Conservation (phyloP, 2,888 invertebrate genomes). For the Acrocera orbiculus region DNA sequence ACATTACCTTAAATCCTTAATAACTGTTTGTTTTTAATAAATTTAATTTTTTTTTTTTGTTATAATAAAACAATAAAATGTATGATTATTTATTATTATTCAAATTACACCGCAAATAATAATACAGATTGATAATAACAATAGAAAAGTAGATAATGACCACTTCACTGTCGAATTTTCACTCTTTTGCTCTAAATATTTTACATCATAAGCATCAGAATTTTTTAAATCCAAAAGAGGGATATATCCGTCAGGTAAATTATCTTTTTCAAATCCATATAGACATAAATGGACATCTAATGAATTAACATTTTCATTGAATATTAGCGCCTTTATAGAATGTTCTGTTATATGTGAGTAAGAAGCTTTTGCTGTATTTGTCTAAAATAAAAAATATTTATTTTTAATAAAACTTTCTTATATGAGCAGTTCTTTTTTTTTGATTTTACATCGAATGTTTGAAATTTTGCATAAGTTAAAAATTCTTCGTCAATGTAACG, state of each 20-base stretch:
- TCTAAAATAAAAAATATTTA: slow-evolving; percentile 7
- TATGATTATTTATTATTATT: too few species aligned
- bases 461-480: slow-evolving; percentile 22
- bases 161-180: too few species aligned
- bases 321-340: slow-evolving; percentile 22
- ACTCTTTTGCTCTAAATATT: neutral
- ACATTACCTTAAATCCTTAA: too few species aligned
- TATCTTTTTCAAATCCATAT: slow-evolving; percentile 20
- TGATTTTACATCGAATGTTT: slow-evolving; percentile 20
- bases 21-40: too few species aligned
- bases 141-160: too few species aligned
- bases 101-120: too few species aligned
- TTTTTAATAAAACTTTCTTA: neutral
- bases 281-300: slow-evolving; percentile 23
- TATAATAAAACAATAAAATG: too few species aligned
- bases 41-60: too few species aligned
- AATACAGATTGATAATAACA: too few species aligned
- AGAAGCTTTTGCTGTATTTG: slow-evolving; percentile 16
- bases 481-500: slow-evolving; percentile 22
- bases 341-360: slow-evolving; percentile 20
- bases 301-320: slow-evolving; percentile 17
- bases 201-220: too few species aligned
- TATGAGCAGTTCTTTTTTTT: neutral
- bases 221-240: too few species aligned
- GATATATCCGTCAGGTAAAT: slow-evolving; percentile 15